phyloP scores from a whole-genome alignment of 2,888 invertebrate genomes.

The Lobophora halterata region DNA sequence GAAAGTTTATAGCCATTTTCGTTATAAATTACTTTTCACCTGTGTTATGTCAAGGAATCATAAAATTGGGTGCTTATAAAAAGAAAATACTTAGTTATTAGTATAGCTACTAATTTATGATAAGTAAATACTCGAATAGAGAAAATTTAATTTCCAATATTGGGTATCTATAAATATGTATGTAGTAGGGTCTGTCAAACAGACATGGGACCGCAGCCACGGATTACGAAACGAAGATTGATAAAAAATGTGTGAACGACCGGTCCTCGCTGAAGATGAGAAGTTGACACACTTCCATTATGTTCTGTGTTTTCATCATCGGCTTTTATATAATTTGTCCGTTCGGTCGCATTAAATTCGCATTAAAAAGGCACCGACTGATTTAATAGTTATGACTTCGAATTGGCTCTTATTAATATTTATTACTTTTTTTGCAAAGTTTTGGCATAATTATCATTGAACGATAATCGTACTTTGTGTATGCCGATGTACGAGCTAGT shows the following conservation, averaged over 20 bases:
- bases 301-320: conserved; percentile 42
- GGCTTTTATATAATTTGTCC: conserved; percentile 37
- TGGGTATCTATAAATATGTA: conserved; percentile 41
- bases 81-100: no score
- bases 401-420: neutral
- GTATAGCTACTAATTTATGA: no score
- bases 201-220: conserved; percentile 29
- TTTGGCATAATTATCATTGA: no score
- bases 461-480: no score
- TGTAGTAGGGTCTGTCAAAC: conserved; percentile 46
- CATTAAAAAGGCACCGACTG: conserved; percentile 27
- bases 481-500: no score
- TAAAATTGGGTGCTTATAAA: no score
- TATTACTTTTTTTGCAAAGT: neutral
- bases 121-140: no score
- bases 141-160: conserved; percentile 20
- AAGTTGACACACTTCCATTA: conserved; percentile 46
- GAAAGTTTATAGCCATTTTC: conserved; percentile 23
- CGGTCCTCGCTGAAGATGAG: conserved; percentile 44
- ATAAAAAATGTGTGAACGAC: conserved; percentile 57
- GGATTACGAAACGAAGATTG: conserved; percentile 43
- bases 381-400: neutral
- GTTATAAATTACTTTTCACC: conserved; percentile 21
- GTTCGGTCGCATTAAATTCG: conserved; percentile 29
- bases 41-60: conserved; percentile 11